A percentile compares a stretch with the other conserved stretches of the same genome.
These are phyloP conservation scores for Actinostola sp. DNA, from an alignment of 92 coral and sea anemone genomes.

Conservation along the genomic window DNA sequence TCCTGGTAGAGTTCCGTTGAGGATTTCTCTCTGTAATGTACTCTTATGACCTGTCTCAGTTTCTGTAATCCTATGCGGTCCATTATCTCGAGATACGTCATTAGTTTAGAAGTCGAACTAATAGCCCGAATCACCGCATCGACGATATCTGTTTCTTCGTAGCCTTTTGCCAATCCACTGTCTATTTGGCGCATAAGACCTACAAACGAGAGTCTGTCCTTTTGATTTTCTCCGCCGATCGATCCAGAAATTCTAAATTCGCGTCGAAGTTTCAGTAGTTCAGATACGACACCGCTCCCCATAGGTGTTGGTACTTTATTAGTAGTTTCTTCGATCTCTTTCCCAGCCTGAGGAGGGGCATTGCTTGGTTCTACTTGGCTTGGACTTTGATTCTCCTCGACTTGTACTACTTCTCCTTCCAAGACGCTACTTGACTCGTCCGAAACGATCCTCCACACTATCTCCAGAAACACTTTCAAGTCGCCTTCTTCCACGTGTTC, in stretches of 20 bases:
- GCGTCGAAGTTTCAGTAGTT: conserved; percentile 8
- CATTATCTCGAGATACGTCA: conserved; percentile 59
- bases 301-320: not conserved
- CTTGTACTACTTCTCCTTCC: not conserved
- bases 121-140: conserved; percentile 65
- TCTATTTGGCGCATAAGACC: conserved; percentile 37
- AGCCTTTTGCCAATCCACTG: conserved; percentile 44
- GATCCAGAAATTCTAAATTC: not conserved
- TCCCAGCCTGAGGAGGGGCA: too few species aligned
- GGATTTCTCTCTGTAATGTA: conserved; percentile 59
- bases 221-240: conserved; percentile 14
- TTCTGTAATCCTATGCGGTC: conserved; percentile 30
- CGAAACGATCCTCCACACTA: conserved; percentile 23
- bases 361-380: not conserved
- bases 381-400: not conserved
- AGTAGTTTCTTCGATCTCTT: not conserved
- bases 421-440: conserved; percentile 6
- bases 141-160: conserved; percentile 47
- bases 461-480: not conserved
- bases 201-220: conserved; percentile 18
- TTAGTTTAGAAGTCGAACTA: conserved; percentile 49
- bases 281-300: not conserved
- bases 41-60: conserved; percentile 44
- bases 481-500: conserved; percentile 23
- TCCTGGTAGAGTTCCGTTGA: conserved; percentile 63